A percentile compares a stretch with the other conserved stretches of the same genome.
phyloP scores from a whole-genome alignment of 2,888 invertebrate genomes.

The Neocrepidodera transversa region DNA sequence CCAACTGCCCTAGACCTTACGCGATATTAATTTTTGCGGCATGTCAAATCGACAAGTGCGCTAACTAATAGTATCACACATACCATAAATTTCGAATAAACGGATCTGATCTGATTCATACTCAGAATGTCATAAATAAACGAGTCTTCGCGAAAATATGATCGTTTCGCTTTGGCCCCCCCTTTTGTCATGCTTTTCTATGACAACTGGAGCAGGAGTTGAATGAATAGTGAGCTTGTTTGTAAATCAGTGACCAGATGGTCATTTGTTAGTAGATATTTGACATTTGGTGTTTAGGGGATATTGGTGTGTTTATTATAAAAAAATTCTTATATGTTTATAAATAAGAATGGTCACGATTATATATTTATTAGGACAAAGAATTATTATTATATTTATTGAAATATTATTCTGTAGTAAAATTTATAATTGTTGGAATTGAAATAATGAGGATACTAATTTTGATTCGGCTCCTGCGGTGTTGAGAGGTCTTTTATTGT shows the following conservation, averaged over 20 bases:
- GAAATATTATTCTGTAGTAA: no score
- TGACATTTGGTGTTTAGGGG: no score
- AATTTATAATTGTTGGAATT: no score
- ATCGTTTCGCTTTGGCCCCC: conserved; percentile 4
- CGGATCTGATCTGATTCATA: conserved; percentile 18
- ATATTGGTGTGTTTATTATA: no score
- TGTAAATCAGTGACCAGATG: conserved; percentile 16
- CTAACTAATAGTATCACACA: conserved; percentile 48
- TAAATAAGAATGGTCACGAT: no score
- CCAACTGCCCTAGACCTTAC: conserved; percentile 46
- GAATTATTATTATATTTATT: no score
- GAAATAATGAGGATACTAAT: no score
- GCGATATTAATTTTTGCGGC: conserved; percentile 52
- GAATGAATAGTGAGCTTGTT: background rate
- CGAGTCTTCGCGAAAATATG: conserved; percentile 10
- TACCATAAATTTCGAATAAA: conserved; percentile 49
- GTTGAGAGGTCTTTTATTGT: no score
- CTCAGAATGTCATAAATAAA: conserved; percentile 30
- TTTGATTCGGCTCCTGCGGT: no score
- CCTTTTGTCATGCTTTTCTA: background rate
- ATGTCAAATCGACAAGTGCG: conserved; percentile 45
- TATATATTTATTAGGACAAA: no score
- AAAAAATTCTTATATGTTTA: no score
- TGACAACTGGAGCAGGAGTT: background rate
- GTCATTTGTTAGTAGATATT: conserved; percentile 25